Evolutionary conservation across 2,888 invertebrate species (phyloP).

Genomic region (Malthinus flaveolus): DNA sequence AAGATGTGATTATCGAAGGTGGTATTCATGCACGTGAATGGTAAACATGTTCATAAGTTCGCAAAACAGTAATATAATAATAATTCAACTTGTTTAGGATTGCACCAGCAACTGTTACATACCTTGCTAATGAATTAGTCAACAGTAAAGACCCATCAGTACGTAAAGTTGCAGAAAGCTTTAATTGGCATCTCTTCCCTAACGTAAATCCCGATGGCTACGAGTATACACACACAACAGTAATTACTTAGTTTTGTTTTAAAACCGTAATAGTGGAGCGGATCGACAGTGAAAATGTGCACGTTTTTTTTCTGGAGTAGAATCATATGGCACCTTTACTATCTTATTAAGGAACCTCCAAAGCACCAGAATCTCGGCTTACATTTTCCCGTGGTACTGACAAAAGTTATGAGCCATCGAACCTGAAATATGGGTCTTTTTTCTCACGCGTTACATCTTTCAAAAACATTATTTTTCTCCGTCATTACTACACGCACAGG

Average conservation of each 20-base stretch:
- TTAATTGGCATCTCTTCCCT: conserved; percentile 78
- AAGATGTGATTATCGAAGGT: conserved; percentile 65
- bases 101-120: conserved; percentile 45
- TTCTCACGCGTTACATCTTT: no score
- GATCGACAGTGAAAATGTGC: no score
- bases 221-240: conserved; percentile 63
- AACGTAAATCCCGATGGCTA: conserved; percentile 78
- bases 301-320: no score
- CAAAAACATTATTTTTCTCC: no score
- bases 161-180: conserved; percentile 63
- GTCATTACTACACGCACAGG: no score
- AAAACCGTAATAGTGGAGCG: no score
- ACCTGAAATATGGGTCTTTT: no score
- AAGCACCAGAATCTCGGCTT: no score
- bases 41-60: conserved; percentile 33
- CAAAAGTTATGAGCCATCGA: no score
- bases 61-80: background rate
- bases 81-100: conserved; percentile 42
- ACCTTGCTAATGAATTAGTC: conserved; percentile 70
- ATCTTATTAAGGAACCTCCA: no score
- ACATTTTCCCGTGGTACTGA: no score
- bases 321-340: no score
- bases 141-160: conserved; percentile 61
- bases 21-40: conserved; percentile 57
- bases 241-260: conserved; percentile 52